These are phyloP conservation scores for Lepas anatifera DNA, from an alignment of 2,888 invertebrate species.

Conservation along the genomic window DNA sequence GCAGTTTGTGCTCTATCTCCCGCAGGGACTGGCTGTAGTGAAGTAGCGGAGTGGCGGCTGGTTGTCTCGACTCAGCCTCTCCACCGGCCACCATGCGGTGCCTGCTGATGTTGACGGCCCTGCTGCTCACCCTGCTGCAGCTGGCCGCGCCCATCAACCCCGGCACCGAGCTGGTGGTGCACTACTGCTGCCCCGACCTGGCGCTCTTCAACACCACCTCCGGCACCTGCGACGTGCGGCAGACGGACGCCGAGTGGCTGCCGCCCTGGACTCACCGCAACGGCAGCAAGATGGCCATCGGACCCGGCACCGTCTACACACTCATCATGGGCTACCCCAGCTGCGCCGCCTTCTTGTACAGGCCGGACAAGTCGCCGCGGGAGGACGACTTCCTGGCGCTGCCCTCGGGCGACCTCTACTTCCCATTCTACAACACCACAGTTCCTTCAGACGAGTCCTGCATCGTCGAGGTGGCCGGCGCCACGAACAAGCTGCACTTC, in stretches of 20 bases:
- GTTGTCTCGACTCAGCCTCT: no score
- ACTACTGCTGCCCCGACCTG: conserved; percentile 12
- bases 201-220: conserved; percentile 8
- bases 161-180: background rate
- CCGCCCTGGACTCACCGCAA: conserved; percentile 12
- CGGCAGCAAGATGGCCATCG: background rate
- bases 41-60: no score
- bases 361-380: conserved; percentile 4
- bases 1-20: no score
- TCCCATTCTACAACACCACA: conserved; percentile 1
- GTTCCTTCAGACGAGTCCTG: background rate
- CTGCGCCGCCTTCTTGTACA: background rate
- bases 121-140: background rate
- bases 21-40: no score
- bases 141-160: background rate
- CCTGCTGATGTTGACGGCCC: background rate
- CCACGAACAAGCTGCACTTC: background rate
- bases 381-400: conserved; percentile 11
- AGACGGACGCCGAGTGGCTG: conserved; percentile 10
- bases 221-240: background rate
- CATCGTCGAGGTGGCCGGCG: conserved; percentile 13
- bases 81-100: background rate
- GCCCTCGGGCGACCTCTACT: background rate
- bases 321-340: conserved; percentile 7
- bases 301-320: conserved; percentile 1